Evolutionary conservation across 2,797 vertebrate genomes (phyloP), one percentile per base, ranked within the genome.

Genomic region (Fratercula arctica): DNA sequence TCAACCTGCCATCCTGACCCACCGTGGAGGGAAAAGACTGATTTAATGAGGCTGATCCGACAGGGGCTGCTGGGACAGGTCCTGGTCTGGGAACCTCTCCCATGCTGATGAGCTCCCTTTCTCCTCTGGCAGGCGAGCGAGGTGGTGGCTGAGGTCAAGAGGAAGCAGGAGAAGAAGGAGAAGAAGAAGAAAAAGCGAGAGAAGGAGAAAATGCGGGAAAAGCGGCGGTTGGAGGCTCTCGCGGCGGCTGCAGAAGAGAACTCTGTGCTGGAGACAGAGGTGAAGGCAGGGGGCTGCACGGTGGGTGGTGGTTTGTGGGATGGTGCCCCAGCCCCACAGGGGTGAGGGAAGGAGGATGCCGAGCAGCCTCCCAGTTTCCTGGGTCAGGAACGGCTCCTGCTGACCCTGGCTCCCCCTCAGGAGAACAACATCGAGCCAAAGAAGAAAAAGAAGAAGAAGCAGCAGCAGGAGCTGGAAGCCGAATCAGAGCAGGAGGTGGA

Each of bases 31-130:
- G 89, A 75, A 80, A 96, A 98, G 98, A 98, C 98, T 99, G 99
- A 99, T 99, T 99, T 99, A 99, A 99, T 99, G 99, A 99, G 99
- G 96, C 99, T 99, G 99, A 99, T 98, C 90, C 98, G 96, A 97
- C 96, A 8, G 0, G 45, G 2, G 39, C 31, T 0, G 0, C 26
- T 6, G 35, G 0, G 33, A 35, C 1, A 3, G 16, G 23, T 4
- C 7, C 54, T 1, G 54, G 43, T 37, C 19, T 2, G 24, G 51
- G 66, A 7, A 3, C 6, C 9, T 9, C n/a, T 33, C 13, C 9
- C 2, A 9, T 1, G 5, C 18, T 23, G 29, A 73, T 8, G 6
- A 64, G n/a, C 33, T 20, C 11, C 13, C 37, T 16, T 16, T 14
- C 7, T 28, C 4, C 23, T 56, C 48, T 3, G 2, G 7, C 87